phyloP scores from a whole-genome alignment of 2,113 vertebrate species.

The Synodontis membranacea region DNA sequence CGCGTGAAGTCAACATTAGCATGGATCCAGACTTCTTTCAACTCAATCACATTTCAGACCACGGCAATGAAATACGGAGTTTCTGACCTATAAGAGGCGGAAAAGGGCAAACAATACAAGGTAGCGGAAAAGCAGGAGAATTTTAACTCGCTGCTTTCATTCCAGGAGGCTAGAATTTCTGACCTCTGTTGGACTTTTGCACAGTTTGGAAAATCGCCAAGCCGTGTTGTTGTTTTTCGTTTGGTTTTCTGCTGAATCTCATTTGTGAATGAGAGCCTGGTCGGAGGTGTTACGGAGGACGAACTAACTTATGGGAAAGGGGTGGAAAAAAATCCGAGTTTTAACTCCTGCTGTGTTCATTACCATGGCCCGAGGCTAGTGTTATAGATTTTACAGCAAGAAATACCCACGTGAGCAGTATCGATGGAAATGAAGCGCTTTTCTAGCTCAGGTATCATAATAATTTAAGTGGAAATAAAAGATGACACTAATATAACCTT shows the following conservation, averaged over 20 bases:
- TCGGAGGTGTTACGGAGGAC: background rate
- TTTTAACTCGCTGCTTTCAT: slow-evolving; percentile 14
- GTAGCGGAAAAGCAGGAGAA: background rate
- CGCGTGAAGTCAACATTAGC: background rate
- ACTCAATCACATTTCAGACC: background rate
- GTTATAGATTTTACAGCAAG: background rate
- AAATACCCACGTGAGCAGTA: background rate
- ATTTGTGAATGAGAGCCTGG: background rate
- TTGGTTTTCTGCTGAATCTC: background rate
- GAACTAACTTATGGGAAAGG: background rate
- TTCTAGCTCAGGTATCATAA: background rate
- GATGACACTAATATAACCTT: background rate
- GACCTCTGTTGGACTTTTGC: slow-evolving; percentile 2
- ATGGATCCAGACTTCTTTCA: background rate
- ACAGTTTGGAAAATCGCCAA: background rate
- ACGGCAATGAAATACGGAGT: background rate
- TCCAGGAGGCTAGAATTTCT: background rate
- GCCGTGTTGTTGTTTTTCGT: background rate
- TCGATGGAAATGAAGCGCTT: background rate
- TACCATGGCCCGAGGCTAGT: background rate
- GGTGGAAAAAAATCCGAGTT: background rate
- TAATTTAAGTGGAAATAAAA: background rate
- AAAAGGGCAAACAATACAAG: background rate
- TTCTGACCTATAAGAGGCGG: background rate
- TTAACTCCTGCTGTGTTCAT: background rate